phyloP scores from a whole-genome alignment of 1,140 invertebrate species.

The Cecropterus lyciades region DNA sequence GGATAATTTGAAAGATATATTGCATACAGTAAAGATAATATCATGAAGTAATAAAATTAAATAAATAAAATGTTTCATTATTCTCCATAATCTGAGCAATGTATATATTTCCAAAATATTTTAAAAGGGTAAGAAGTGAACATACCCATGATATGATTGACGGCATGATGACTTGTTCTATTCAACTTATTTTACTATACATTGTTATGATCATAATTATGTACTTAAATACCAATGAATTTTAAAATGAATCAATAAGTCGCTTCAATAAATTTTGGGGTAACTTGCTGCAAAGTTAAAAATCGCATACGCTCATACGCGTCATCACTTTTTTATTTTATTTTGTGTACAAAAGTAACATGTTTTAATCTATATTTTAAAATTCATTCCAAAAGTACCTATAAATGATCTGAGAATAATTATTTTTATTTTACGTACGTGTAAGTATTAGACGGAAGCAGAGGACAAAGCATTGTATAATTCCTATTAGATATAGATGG shows the following conservation, averaged over 20 bases:
- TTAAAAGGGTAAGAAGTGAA: no score
- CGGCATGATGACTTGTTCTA: no score
- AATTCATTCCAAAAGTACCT: slow-evolving; percentile 24
- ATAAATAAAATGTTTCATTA: no score
- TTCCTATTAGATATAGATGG: slow-evolving; percentile 54
- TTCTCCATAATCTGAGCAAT: no score
- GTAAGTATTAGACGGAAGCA: slow-evolving; percentile 4
- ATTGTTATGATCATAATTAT: no score
- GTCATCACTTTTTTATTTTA: slow-evolving; percentile 7
- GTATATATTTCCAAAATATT: no score
- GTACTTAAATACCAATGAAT: no score
- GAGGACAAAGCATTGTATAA: slow-evolving; percentile 33
- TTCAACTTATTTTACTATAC: no score
- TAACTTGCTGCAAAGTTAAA: background rate
- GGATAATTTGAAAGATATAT: background rate
- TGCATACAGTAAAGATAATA: no score
- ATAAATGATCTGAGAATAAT: slow-evolving; percentile 44
- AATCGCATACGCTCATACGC: background rate
- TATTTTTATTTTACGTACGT: slow-evolving; percentile 4
- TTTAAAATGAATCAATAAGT: no score
- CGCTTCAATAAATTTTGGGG: background rate
- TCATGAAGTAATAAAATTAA: no score
- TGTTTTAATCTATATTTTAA: slow-evolving; percentile 5
- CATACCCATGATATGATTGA: no score
- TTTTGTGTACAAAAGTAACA: slow-evolving; percentile 21